A percentile compares a stretch with the other conserved stretches of the same genome.
These are phyloP conservation scores for Silurus meridionalis DNA, from an alignment of 2,113 vertebrate species.

Conservation along the genomic window DNA sequence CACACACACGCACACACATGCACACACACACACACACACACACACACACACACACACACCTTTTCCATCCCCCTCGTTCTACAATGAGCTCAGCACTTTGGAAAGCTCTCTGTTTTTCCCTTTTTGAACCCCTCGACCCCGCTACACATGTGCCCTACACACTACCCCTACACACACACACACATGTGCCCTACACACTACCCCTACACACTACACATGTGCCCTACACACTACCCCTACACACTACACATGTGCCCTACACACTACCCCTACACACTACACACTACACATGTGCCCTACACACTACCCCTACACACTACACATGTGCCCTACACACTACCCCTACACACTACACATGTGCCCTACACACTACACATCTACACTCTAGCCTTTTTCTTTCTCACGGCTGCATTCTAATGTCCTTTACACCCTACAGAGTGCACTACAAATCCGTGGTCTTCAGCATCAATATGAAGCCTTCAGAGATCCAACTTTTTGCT, in stretches of 20 bases:
- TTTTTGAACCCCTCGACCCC: conserved; percentile 42
- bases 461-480: not conserved
- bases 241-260: no score
- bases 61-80: conserved; percentile 9
- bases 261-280: no score
- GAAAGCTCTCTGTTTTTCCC: conserved; percentile 26
- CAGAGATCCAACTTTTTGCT: not conserved
- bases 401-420: not conserved
- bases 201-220: no score
- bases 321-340: no score
- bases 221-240: no score
- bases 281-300: no score
- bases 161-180: not conserved
- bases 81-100: conserved; percentile 31
- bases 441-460: not conserved
- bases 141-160: no score
- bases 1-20: not conserved
- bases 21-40: conserved; percentile 10
- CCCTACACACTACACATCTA: no score
- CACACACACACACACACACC: conserved; percentile 21
- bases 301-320: no score
- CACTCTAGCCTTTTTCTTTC: not conserved
- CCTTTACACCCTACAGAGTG: not conserved
- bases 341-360: no score
- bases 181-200: not conserved